phyloP scores from a whole-genome alignment of 2,888 invertebrate genomes.

The Dynastes grantii region DNA sequence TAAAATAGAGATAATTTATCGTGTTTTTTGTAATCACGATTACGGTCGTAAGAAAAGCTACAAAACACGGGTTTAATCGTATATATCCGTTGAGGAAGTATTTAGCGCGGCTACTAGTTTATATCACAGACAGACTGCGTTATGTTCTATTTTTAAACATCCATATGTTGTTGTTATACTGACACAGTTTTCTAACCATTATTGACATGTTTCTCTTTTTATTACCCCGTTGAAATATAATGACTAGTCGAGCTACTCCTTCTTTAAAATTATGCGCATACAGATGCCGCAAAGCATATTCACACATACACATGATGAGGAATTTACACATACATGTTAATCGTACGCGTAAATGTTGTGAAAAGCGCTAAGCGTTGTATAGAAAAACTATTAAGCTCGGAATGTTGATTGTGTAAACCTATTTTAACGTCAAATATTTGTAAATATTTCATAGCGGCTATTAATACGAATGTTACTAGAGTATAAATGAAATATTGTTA shows the following conservation, averaged over 20 bases:
- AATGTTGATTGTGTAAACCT: slow-evolving; percentile 16
- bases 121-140: slow-evolving; percentile 2
- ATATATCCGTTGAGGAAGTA: slow-evolving; percentile 6
- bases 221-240: slow-evolving; percentile 30
- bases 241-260: slow-evolving; percentile 3
- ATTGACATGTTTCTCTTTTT: slow-evolving; percentile 39
- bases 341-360: background rate
- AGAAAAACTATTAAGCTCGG: background rate
- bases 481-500: background rate
- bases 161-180: slow-evolving; percentile 36
- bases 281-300: background rate
- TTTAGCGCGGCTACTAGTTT: slow-evolving; percentile 12
- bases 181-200: slow-evolving; percentile 40
- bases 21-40: background rate
- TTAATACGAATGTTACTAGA: background rate
- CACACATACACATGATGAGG: background rate
- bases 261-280: slow-evolving; percentile 8
- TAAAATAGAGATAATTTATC: background rate
- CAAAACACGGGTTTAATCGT: background rate
- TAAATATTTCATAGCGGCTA: slow-evolving; percentile 15
- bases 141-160: slow-evolving; percentile 26
- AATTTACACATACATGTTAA: background rate
- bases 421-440: slow-evolving; percentile 13
- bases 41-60: background rate
- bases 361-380: background rate